Percentiles rank a stretch among this genome's conserved stretches.
These are phyloP conservation scores for Trichonephila inaurata DNA, from an alignment of 1,140 invertebrate species.

Conservation along the genomic window DNA sequence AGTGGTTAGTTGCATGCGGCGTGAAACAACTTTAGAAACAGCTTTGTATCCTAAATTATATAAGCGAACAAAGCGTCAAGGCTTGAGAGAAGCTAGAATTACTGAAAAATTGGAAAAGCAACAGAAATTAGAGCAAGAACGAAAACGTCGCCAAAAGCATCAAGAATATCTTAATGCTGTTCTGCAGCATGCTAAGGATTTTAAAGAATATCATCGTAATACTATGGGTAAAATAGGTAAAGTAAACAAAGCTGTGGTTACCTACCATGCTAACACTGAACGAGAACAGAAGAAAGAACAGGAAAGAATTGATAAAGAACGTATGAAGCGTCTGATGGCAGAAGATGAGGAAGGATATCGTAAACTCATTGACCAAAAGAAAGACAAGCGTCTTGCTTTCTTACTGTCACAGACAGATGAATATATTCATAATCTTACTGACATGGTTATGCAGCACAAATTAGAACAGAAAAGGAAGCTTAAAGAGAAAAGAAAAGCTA, in stretches of 20 bases:
- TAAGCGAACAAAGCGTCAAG: slow-evolving; percentile 96
- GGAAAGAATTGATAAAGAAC: slow-evolving; percentile 98
- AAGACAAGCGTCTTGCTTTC: slow-evolving; percentile 99
- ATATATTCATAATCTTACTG: slow-evolving; percentile 97
- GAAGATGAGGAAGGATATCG: slow-evolving; percentile 95
- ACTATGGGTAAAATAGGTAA: slow-evolving; percentile 91
- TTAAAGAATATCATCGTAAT: slow-evolving; percentile 98
- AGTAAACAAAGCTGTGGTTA: slow-evolving; percentile 96
- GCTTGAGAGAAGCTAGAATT: slow-evolving; percentile 95
- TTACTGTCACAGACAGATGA: slow-evolving; percentile 98
- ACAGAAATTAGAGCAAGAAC: slow-evolving; percentile 97
- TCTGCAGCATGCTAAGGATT: slow-evolving; percentile 97
- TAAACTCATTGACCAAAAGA: slow-evolving; percentile 99
- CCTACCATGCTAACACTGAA: slow-evolving; percentile 98
- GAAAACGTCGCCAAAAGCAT: slow-evolving; percentile 96
- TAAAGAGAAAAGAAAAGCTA: slow-evolving; percentile 89
- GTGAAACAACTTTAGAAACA: slow-evolving; percentile 97
- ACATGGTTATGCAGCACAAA: slow-evolving; percentile 98
- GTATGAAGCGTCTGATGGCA: slow-evolving; percentile 98
- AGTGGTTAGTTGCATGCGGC: slow-evolving; percentile 92
- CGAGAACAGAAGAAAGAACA: slow-evolving; percentile 99
- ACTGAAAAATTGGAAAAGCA: slow-evolving; percentile 99
- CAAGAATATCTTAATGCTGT: slow-evolving; percentile 97
- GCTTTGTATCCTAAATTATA: slow-evolving; percentile 98
- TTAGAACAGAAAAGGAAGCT: slow-evolving; percentile 92